phyloP scores from a whole-genome alignment of 1,140 invertebrate genomes.

The Phthorimaea operculella region DNA sequence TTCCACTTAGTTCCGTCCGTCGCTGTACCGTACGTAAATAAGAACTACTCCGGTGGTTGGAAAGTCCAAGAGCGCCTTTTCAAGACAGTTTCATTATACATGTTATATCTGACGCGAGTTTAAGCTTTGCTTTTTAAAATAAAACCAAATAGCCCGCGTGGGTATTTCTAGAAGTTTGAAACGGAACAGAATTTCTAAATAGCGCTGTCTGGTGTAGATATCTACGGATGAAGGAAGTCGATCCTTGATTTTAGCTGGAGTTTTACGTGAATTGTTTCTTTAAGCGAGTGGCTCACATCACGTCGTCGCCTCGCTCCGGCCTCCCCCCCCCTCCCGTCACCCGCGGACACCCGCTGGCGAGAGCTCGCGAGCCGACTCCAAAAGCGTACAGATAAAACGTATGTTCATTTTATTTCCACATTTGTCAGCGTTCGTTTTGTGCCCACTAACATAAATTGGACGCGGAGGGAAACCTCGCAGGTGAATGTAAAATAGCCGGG shows the following conservation, averaged over 20 bases:
- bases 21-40: conserved; percentile 33
- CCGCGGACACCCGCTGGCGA: conserved; percentile 11
- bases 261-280: conserved; percentile 24
- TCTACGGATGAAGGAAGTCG: too few relatives aligned
- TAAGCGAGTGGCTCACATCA: conserved; percentile 18
- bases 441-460: conserved; percentile 68
- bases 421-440: conserved; percentile 68
- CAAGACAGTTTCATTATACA: conserved; percentile 35
- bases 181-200: too few relatives aligned
- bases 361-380: conserved; percentile 48
- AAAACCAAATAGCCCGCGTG: too few relatives aligned
- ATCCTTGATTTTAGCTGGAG: too few relatives aligned
- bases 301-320: conserved; percentile 10
- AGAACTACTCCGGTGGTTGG: conserved; percentile 51
- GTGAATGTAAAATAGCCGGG: conserved; percentile 65
- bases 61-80: conserved; percentile 49
- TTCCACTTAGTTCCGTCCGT: conserved; percentile 59
- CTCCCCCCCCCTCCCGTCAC: conserved; percentile 12
- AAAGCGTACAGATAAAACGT: conserved; percentile 60
- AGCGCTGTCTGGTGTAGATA: too few relatives aligned
- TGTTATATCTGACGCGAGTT: too few relatives aligned
- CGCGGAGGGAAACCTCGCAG: conserved; percentile 63
- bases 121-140: too few relatives aligned
- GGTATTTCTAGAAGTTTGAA: too few relatives aligned
- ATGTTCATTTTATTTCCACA: conserved; percentile 67